Evolutionary conservation across 2,888 invertebrate genomes (phyloP), one percentile per base, ranked within the genome.

Genomic region (Metellina segmentata): DNA sequence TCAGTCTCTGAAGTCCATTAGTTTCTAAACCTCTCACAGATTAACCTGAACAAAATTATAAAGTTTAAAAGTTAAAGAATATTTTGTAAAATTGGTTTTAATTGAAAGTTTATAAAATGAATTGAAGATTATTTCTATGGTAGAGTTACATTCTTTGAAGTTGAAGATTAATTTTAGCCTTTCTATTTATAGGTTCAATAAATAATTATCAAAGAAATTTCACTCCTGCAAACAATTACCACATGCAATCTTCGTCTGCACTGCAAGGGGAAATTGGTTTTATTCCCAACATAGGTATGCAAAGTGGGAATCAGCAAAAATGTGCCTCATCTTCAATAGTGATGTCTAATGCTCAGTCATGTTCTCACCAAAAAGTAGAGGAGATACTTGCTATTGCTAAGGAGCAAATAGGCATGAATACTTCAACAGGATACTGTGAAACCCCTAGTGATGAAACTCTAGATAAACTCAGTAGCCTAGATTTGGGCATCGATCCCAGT

Each of bases 401-500:
- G 16, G 89, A 79, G n/a, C 89, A 89, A 49, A 81, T 89, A 5
- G 81, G 81, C 8, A 77, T 85, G 78, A 81, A 70, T 49, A 89
- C 51, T 70, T n/a, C 88, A 6, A 51, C 69, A 16, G 61, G 72
- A 16, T 85, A 71, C 49, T 85, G 75, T 81, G 89, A 89, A 81
- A 75, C 81, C 51, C n/a, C 83, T 0, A 75, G 85, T 77, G 92
- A 93, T 81, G 93, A 93, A 87, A 92, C 92, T 6, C 81, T 93
- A 69, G 93, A 93, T 75, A 89, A 89, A 34, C 70, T 93, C 34
- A 92, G 92, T 69, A 93, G 93, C 74, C 89, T 93, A 11, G 93
- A 93, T 61, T 90, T 93, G 8, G 93, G 93, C 53, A 90, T 93
- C n/a, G 93, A 93, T 86, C 86, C 93, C 5, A 72, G 74, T 74